Base-by-base conservation (phyloP, 2,797 vertebrate species). In the Sebastes vulpes region DNA sequence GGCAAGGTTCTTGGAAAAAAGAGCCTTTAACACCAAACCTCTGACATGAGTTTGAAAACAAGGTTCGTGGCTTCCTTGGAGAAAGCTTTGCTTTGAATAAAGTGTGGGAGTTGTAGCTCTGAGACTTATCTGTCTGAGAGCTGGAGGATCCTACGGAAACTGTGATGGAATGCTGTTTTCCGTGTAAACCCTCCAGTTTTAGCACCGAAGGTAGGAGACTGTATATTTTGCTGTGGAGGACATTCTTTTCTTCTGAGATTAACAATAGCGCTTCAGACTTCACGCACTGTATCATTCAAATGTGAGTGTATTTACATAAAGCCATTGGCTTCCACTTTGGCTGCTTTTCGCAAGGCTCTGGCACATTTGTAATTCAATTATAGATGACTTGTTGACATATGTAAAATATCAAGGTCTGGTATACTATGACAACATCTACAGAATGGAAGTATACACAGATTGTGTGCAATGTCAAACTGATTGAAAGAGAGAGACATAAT, bases 11-110 rank as follows among this genome's bases (percentile, higher is more conserved):
- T 89, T 83, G 66, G 53, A 79, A 77, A 83, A 82, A 82, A 74
- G 86, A 84, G 58, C 78, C 81, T 92, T 94, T 83, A 83, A 89
- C 77, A 76, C 65, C 60, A 85, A 89, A 89, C 91, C 87, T 87
- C 85, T 78, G 89, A 91, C 90, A 89, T 69, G 81, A 90, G 82
- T 90, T 84, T 86, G 79, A 90, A 92, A 93, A 91, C 88, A 89
- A 68, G 82, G 87, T 86, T 87, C 82, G 79, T 83, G 73, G 83
- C 82, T 88, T 90, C 78, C 82, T 85, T 48, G 64, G 76, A 89
- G 82, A 91, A 88, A 80, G 74, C 81, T 72, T 74, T 80, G 85
- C 58, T 38, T 80, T 79, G 86, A 77, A 72, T 74, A 81, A 69
- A 89, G 84, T 83, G 90, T 90, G 87, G 82, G 91, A 86, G 88